Base-by-base conservation (phyloP, 2,797 vertebrate species). In the Decapterus maruadsi region DNA sequence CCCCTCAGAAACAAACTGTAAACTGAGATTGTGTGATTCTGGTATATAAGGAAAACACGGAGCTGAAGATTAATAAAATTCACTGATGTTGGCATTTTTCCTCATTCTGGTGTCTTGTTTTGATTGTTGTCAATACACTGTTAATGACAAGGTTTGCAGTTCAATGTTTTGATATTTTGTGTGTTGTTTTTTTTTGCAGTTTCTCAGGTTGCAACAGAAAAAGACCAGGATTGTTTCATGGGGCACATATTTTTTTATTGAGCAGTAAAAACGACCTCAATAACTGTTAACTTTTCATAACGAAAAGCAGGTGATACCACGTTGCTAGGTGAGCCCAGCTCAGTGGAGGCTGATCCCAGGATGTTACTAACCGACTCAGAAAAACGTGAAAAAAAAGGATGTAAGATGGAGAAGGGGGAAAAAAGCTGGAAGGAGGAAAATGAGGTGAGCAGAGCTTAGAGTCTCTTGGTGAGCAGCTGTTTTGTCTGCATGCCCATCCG, bases 51-150 rank as follows among this genome's bases (percentile, higher is more conserved):
- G 88, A 94, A 88, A 92, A 89, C 71, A 78, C 89, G 85, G 90
- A 94, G 87, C 90, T 94, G 90, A 94, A 92, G 91, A 93, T 89
- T 86, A 95, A 96, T 95, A 95, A 95, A 95, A 92, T 92, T 95
- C 93, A 95, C 94, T 90, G 92, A 95, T 95, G 93, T 95, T 95
- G 92, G 89, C 81, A 90, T 86, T 83, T 84, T 85, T 84, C 50
- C 68, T 90, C 64, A 75, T 82, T 84, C 76, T 62, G 26, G 17
- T 68, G 36, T 88, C 46, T 55, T 82, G 26, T 59, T 86, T 82
- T 81, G 16, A 55, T 4, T 67, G 31, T 29, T 55, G 9, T 2
- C 34, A 1, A 10, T 20, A 45, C 6, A 50, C 16, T 17, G 34
- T 36, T 36, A 36, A 36, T 36, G 34, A 36, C 34, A 8, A 36